Evolutionary conservation across 2,797 vertebrate genomes (phyloP).

Genomic region (Enteromius afrohamiltoni): DNA sequence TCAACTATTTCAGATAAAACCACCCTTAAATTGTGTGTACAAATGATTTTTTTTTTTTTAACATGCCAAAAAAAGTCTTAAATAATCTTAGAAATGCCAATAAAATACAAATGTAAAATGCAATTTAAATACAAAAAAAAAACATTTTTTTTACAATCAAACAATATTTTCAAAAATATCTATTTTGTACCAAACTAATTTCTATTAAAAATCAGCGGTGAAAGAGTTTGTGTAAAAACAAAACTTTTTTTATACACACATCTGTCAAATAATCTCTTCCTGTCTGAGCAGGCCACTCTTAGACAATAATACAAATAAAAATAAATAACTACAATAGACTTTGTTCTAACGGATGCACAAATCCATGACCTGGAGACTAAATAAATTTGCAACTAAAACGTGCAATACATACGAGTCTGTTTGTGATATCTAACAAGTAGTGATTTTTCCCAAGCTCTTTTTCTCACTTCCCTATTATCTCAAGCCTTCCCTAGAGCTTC

Average conservation of each 20-base stretch:
- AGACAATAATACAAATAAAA: no score
- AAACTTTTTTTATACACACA: no score
- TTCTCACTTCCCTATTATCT: slow-evolving; percentile 8
- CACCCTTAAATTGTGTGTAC: neutral
- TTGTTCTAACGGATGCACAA: neutral
- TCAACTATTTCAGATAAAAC: neutral
- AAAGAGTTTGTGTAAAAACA: no score
- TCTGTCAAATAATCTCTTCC: no score
- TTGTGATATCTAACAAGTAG: neutral
- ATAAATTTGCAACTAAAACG: neutral
- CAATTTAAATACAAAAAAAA: neutral
- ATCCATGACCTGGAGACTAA: neutral
- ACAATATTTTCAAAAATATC: no score
- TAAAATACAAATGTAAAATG: neutral
- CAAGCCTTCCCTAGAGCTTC: slow-evolving; percentile 3
- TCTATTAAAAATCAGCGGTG: no score
- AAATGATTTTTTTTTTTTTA: neutral
- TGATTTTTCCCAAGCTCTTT: slow-evolving; percentile 1
- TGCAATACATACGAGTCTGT: neutral
- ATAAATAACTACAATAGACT: neutral
- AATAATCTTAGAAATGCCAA: neutral
- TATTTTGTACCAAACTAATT: no score
- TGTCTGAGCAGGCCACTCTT: no score
- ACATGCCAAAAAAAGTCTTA: neutral
- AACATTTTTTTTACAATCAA: neutral